Evolutionary conservation across 2,113 vertebrate genomes (phyloP).

Genomic region (Bungarus multicinctus): DNA sequence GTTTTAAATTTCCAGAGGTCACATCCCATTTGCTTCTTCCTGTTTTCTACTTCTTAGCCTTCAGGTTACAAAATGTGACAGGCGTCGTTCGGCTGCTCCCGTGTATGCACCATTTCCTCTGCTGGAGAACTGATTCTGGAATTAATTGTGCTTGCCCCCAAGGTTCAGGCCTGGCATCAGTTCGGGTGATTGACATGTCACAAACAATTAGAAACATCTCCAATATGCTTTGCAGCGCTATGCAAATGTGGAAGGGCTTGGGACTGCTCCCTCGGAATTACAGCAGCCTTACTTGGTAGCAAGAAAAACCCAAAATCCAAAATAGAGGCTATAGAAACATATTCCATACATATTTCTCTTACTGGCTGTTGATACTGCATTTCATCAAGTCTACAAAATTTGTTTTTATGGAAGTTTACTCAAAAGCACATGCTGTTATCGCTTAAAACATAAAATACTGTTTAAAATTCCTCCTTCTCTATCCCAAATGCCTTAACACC

Average conservation of each 20-base stretch:
- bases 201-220: not conserved
- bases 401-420: not conserved
- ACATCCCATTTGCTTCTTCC: not conserved
- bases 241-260: not conserved
- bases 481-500: not conserved
- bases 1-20: not conserved
- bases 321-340: not conserved
- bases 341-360: not conserved
- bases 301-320: not conserved
- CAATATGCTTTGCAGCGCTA: fast-evolving
- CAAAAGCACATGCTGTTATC: not conserved
- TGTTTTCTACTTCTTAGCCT: not conserved
- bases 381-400: not conserved
- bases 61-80: not conserved
- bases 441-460: not conserved
- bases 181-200: not conserved
- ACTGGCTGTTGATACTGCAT: not conserved
- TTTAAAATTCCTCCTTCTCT: not conserved
- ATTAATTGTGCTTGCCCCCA: constrained; percentile 3
- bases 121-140: not conserved
- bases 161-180: not conserved
- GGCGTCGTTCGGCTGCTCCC: not conserved
- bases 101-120: not conserved
- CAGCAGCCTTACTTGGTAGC: not conserved
- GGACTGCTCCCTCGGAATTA: fast-evolving